Evolutionary conservation across 1,140 invertebrate species (phyloP).

Genomic region (Drosophila carrolli): DNA sequence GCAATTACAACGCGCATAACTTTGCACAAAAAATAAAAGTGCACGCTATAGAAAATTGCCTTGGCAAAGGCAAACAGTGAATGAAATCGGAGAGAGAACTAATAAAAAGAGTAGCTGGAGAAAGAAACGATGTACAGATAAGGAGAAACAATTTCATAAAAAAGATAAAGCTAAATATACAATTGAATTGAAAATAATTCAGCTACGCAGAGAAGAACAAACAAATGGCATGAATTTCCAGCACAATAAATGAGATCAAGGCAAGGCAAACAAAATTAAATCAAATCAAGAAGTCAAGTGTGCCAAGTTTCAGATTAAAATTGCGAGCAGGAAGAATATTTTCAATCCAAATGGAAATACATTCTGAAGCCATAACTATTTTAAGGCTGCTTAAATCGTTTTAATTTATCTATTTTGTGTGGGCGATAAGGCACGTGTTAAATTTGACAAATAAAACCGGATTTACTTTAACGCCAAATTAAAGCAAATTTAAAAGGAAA

Average conservation of each 20-base stretch:
- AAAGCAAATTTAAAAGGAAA: background rate
- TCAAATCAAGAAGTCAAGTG: conserved; percentile 21
- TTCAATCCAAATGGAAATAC: conserved; percentile 3
- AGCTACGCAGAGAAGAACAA: conserved; percentile 14
- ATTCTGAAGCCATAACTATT: background rate
- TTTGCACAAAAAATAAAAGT: conserved; percentile 42
- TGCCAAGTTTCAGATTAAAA: conserved; percentile 17
- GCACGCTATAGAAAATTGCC: conserved; percentile 54
- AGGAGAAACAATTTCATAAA: conserved; percentile 37
- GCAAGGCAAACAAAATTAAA: conserved; percentile 25
- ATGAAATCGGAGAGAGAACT: conserved; percentile 25
- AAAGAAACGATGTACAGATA: conserved; percentile 35
- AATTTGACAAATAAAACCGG: background rate
- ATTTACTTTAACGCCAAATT: conserved; percentile 1
- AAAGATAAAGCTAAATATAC: conserved; percentile 31
- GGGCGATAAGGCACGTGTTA: background rate
- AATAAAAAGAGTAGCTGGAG: conserved; percentile 3
- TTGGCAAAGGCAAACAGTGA: conserved; percentile 46
- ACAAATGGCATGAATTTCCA: conserved; percentile 9
- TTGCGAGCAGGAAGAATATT: background rate
- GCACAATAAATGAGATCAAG: conserved; percentile 25
- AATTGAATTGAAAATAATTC: conserved; percentile 38
- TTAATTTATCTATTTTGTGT: conserved; percentile 3
- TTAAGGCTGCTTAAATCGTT: background rate
- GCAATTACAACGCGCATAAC: conserved; percentile 66